Conservation (phyloP, 1,140 invertebrate genomes). For the Platyscapa corneri region DNA sequence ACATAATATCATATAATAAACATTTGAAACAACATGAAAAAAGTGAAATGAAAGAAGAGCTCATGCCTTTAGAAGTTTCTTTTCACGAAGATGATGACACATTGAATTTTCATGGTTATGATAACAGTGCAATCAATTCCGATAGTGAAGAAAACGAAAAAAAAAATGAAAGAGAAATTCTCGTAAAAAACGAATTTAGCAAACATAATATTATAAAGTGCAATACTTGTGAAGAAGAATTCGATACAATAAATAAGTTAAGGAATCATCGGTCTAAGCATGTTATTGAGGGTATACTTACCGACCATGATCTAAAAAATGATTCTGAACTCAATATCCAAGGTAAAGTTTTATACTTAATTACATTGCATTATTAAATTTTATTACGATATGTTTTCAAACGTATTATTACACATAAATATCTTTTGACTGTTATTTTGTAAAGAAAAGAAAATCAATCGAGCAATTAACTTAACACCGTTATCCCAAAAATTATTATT, state of each 20-base stretch:
- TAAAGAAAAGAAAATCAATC: too few species aligned
- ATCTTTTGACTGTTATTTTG: too few species aligned
- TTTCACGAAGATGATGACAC: constrained; percentile 63
- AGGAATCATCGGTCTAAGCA: constrained; percentile 65
- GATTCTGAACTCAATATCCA: constrained; percentile 47
- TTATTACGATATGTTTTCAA: too few species aligned
- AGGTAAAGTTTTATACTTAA: constrained; percentile 18
- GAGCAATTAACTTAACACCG: too few species aligned
- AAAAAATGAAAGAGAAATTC: constrained; percentile 35
- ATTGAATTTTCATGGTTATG: constrained; percentile 58
- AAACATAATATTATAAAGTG: constrained; percentile 61
- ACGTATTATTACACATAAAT: too few species aligned
- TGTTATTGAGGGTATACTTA: constrained; percentile 65
- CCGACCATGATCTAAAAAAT: constrained; percentile 64
- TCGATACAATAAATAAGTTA: constrained; percentile 63
- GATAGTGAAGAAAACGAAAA: constrained; percentile 49
- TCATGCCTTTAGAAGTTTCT: constrained; percentile 62
- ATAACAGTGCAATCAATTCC: constrained; percentile 55
- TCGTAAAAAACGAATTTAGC: constrained; percentile 39
- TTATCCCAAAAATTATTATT: too few species aligned
- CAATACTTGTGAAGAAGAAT: constrained; percentile 64
- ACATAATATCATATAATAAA: constrained; percentile 71
- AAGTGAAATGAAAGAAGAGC: constrained; percentile 55
- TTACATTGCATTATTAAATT: background rate
- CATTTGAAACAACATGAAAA: constrained; percentile 70